These are phyloP conservation scores for Cyrtorhinus lividipennis DNA, from an alignment of 1,140 invertebrate genomes.

Conservation along the genomic window DNA sequence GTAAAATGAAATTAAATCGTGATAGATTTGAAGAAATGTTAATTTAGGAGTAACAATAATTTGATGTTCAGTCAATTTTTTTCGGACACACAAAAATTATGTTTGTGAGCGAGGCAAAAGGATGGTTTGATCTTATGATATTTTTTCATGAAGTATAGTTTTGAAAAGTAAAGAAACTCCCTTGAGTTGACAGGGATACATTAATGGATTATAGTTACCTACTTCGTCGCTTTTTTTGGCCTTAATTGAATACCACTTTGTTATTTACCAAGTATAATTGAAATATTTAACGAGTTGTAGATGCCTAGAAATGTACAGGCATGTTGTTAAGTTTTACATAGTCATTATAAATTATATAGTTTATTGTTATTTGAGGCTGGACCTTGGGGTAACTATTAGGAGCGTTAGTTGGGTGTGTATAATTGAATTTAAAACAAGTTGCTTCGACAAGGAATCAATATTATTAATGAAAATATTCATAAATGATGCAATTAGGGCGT, in stretches of 20 bases:
- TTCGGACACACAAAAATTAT: too few relatives aligned
- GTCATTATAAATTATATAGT: conserved; percentile 3
- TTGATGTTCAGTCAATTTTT: too few relatives aligned
- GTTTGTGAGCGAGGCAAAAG: too few relatives aligned
- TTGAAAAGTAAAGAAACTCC: too few relatives aligned
- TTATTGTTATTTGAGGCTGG: conserved; percentile 20
- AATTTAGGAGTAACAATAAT: too few relatives aligned
- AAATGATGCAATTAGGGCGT: conserved; percentile 9
- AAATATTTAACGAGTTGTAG: not conserved
- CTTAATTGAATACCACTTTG: not conserved
- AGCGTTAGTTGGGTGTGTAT: conserved; percentile 18
- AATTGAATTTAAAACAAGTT: conserved; percentile 9
- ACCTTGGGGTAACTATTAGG: conserved; percentile 17
- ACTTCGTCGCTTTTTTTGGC: conserved; percentile 14
- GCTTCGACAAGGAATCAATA: conserved; percentile 13
- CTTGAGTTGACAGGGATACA: too few relatives aligned
- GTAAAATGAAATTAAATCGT: not conserved
- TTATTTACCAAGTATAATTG: not conserved
- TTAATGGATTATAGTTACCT: not conserved
- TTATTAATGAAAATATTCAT: conserved; percentile 16
- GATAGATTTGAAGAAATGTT: not conserved
- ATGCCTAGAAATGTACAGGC: conserved; percentile 8
- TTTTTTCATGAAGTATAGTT: too few relatives aligned
- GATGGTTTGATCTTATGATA: too few relatives aligned
- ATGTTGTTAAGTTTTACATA: conserved; percentile 18